These are phyloP conservation scores for Procambarus virginalis DNA, from an alignment of 1,140 invertebrate genomes.

Conservation along the genomic window DNA sequence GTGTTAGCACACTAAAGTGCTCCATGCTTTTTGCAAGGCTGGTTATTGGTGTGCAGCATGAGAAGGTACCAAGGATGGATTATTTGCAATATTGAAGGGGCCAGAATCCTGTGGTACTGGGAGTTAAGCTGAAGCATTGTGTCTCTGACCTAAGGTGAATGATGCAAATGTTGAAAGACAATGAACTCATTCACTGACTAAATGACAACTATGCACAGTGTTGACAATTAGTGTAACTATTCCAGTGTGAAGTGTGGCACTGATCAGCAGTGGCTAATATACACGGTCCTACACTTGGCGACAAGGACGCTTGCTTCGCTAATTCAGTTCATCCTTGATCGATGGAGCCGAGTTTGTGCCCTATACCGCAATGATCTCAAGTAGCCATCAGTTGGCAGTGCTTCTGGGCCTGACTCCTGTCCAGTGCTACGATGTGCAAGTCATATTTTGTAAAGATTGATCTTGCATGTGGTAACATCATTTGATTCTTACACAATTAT, in stretches of 20 bases:
- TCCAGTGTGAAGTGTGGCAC: neutral
- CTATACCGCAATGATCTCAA: neutral
- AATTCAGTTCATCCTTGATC: neutral
- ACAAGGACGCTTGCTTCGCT: neutral
- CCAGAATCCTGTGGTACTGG: neutral
- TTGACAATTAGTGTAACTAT: conserved; percentile 4
- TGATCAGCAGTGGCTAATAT: neutral
- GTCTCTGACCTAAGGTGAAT: neutral
- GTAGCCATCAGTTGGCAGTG: neutral
- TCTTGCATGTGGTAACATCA: conserved; percentile 6
- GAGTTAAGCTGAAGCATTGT: neutral
- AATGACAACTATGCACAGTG: conserved; percentile 12
- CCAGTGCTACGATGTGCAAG: neutral
- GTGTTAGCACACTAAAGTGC: neutral
- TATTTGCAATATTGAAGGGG: neutral
- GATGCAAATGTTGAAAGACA: neutral
- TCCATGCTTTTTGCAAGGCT: neutral
- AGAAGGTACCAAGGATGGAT: neutral
- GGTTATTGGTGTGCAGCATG: neutral
- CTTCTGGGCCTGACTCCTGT: neutral
- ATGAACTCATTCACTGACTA: neutral
- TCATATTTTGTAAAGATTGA: neutral
- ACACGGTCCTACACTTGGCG: neutral
- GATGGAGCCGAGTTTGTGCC: neutral
- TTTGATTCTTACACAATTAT: conserved; percentile 1